Percentiles rank a stretch among this genome's conserved stretches.
phyloP scores from a whole-genome alignment of 2,113 vertebrate genomes.

The Brachirus orientalis region DNA sequence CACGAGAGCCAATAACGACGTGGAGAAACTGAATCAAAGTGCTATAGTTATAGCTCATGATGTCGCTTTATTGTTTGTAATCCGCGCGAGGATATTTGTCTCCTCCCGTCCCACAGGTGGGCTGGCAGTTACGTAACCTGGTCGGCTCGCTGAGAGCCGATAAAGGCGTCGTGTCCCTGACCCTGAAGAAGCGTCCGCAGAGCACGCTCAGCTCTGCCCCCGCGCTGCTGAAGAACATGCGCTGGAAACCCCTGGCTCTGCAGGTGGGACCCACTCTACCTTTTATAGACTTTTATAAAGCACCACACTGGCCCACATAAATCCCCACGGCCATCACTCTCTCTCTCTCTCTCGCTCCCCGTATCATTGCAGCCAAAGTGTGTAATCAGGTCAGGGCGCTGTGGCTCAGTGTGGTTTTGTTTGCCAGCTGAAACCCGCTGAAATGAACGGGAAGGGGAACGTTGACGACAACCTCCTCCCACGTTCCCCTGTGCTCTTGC shows the following conservation, averaged over 20 bases:
- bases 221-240: slow-evolving; percentile 99
- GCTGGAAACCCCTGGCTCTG: slow-evolving; percentile 99
- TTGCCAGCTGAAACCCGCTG: slow-evolving; percentile 40
- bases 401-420: slow-evolving; percentile 53
- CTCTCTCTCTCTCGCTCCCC: slow-evolving; percentile 1
- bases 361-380: slow-evolving; percentile 38
- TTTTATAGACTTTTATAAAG: slow-evolving; percentile 65
- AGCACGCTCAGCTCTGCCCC: slow-evolving; percentile 99
- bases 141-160: slow-evolving; percentile 98
- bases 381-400: slow-evolving; percentile 72
- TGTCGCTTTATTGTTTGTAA: slow-evolving; percentile 10
- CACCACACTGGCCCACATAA: slow-evolving; percentile 56
- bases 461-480: slow-evolving; percentile 29
- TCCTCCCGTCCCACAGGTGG: slow-evolving; percentile 86
- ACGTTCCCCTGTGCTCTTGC: slow-evolving; percentile 20
- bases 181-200: slow-evolving; percentile 99
- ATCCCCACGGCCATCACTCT: slow-evolving; percentile 31
- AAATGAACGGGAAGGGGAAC: slow-evolving; percentile 16
- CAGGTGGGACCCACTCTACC: slow-evolving; percentile 84
- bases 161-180: slow-evolving; percentile 98
- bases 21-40: slow-evolving; percentile 50
- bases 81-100: slow-evolving; percentile 6
- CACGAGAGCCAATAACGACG: slow-evolving; percentile 64
- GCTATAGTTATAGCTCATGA: too few relatives aligned
- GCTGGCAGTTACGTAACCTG: slow-evolving; percentile 99